Evolutionary conservation across 2,888 invertebrate genomes (phyloP), one percentile per base, ranked within the genome.

Genomic region (Drosophila prostipennis): DNA sequence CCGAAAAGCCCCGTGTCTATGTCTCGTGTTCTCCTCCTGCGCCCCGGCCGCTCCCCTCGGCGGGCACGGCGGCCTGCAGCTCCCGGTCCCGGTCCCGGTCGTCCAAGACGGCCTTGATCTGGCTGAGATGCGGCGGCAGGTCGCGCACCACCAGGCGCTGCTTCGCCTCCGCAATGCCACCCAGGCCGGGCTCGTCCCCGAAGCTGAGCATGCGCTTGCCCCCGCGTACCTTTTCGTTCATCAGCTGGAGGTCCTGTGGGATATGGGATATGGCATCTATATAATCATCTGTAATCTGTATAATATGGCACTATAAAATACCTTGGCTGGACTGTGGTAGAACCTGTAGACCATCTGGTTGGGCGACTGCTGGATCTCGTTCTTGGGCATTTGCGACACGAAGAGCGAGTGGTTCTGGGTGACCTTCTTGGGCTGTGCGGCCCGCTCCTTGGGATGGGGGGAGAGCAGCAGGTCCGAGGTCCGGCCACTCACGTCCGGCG

Each of bases 391-490:
- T 10, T 94, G 93, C 58, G 93, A 93, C 32, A 96, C 93, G 86
- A 93, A 95, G 7, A 96, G 93, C 13, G 92, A 91, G 84, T 94
- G 93, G 77, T 93, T 94, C 60, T 83, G 89, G 29, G 90, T 91
- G 49, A 92, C 76, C 79, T 90, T 90, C 77, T 89, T 89, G 55
- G 91, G 91, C 72, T 79, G 79, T 53, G 79, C 81, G 40, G 89
- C 93, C 57, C 87, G 89, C 72, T 94, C 93, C 65, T 94, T 93
- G 0, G 97, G 97, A 77, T 96, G 92, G 0, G 96, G 96, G 65
- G 96, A 96, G 57, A 97, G 77, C 3, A 94, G 91, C 39, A 95
- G 92, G 64, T 91, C 91, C 16, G 81, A 68, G 68, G 89, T 87
- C 90, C 55, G 10, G 10, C 32, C 46, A 61, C 83, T 86, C 26